Conservation (phyloP, 2,888 invertebrate species). For the Chloroclysta siterata region DNA sequence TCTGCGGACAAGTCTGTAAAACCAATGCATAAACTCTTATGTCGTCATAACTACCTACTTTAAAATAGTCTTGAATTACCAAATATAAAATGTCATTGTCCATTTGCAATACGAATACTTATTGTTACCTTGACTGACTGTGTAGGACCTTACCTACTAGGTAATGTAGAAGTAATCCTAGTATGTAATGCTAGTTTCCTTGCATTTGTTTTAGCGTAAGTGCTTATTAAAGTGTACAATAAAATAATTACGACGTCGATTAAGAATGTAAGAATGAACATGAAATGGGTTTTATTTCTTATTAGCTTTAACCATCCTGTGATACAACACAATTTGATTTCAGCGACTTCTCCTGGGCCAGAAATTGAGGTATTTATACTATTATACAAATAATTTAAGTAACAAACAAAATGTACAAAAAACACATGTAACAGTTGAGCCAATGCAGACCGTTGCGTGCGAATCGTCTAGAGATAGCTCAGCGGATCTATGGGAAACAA, state of each 20-base stretch:
- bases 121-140: slow-evolving; percentile 21
- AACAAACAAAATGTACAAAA: no score
- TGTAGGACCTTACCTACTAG: slow-evolving; percentile 1
- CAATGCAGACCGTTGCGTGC: no score
- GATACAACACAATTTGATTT: no score
- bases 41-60: neutral
- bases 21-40: no score
- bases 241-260: slow-evolving; percentile 24
- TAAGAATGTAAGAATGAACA: slow-evolving; percentile 19
- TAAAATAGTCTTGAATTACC: neutral
- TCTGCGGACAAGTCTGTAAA: no score
- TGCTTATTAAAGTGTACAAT: slow-evolving; percentile 31
- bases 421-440: no score
- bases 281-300: neutral
- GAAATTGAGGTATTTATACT: no score
- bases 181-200: slow-evolving; percentile 32
- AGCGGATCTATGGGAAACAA: no score
- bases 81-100: neutral
- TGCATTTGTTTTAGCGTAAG: slow-evolving; percentile 35
- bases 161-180: slow-evolving; percentile 14
- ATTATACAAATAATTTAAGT: no score
- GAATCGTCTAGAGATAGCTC: no score
- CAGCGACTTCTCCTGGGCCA: no score
- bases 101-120: neutral
- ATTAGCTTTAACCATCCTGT: neutral